Base-by-base conservation (phyloP, 2,797 vertebrate species). In the Tangara arthus region DNA sequence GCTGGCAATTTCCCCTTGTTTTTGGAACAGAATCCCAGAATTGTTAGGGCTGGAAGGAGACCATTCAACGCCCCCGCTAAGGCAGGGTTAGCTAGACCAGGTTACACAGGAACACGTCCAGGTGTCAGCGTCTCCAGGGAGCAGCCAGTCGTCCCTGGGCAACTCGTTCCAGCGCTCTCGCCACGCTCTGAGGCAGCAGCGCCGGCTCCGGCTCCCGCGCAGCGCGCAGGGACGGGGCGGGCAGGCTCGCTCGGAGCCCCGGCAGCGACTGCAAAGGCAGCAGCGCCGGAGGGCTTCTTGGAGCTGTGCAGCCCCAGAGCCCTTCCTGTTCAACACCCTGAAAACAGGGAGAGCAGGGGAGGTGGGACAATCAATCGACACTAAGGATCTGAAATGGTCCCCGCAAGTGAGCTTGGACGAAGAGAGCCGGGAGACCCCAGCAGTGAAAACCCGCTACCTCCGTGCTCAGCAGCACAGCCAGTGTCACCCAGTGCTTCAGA, bases 141-240 rank as follows among this genome's bases (percentile, higher is more conserved):
- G 32, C 4, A 35, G n/a, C 4, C 8, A 30, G n/a, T 2, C 7
- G 4, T 14, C 13, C 23, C 55, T 2, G 55, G 14, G 16, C 47
- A 30, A 39, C 13, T 28, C 13, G 55, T 53, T 12, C 4, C 34
- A 18, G 55, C 1, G 55, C 47, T 53, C 63, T 3, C 2, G n/a
- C 55, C 82, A 2, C 4, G 39, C 55, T 24, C 20, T 1, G n/a
- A 1, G 64, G 55, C 0, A 18, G 72, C 72, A 30, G 70, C 18
- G 23, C 63, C 22, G 0, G 46, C 55, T 27, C 0, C 23, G 13
- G 63, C 71, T n/a, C 46, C n/a, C 22, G n/a, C 0, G 5, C 52
- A 6, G 44, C 18, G 0, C 37, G 59, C 68, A 34, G 7, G 30
- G 53, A 13, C 37, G 15, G 53, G 35, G 27, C 21, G 26, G 46